phyloP scores from a whole-genome alignment of 2,797 vertebrate species.

The Agapornis canus region DNA sequence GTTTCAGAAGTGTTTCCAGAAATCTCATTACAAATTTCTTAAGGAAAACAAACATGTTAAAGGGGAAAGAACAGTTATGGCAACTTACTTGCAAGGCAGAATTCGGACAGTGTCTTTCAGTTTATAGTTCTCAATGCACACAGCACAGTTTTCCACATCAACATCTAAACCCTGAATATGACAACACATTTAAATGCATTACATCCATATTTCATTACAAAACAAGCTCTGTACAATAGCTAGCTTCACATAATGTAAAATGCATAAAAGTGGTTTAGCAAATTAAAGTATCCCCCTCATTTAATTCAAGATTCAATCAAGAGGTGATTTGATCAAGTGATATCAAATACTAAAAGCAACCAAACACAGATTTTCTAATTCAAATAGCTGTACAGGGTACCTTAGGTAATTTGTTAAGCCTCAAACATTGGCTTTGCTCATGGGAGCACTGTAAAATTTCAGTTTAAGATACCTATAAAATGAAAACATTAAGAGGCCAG shows the following conservation, averaged over 20 bases:
- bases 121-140: slow-evolving; percentile 85
- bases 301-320: background rate
- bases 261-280: background rate
- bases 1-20: background rate
- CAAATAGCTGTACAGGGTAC: background rate
- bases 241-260: background rate
- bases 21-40: background rate
- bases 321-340: background rate
- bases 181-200: background rate
- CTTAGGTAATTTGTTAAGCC: background rate
- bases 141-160: slow-evolving; percentile 83
- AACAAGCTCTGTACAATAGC: background rate
- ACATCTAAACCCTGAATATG: slow-evolving; percentile 76
- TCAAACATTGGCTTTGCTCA: background rate
- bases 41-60: background rate
- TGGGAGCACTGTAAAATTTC: background rate
- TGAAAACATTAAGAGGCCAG: background rate
- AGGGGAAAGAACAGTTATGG: background rate
- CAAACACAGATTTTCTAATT: background rate
- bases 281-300: background rate
- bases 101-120: slow-evolving; percentile 81
- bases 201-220: background rate
- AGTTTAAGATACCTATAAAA: background rate
- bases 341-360: background rate
- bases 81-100: slow-evolving; percentile 84